These are phyloP conservation scores for Microcebus jonahi DNA, from an alignment of 2,113 vertebrate species.

Conservation along the genomic window DNA sequence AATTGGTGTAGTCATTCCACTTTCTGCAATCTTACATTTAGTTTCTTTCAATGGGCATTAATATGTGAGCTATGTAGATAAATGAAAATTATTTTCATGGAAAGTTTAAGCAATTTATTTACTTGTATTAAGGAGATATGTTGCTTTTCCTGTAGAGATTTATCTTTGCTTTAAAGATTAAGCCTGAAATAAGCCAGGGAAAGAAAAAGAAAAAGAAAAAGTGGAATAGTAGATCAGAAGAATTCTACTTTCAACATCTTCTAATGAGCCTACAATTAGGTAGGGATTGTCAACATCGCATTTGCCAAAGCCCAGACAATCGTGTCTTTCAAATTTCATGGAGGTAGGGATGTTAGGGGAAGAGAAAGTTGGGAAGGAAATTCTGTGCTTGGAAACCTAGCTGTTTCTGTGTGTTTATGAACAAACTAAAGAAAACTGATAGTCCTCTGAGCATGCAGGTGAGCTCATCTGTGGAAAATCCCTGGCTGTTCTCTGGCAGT, in stretches of 20 bases:
- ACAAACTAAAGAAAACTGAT: conserved; percentile 17
- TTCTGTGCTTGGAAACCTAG: background rate
- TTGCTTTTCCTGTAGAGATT: conserved; percentile 70
- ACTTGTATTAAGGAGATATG: conserved; percentile 68
- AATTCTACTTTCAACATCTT: conserved; percentile 80
- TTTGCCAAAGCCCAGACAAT: conserved; percentile 75
- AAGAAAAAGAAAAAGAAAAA: conserved; percentile 62
- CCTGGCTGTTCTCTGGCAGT: background rate
- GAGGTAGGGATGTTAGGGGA: background rate
- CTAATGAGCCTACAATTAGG: conserved; percentile 83
- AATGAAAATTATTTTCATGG: conserved; percentile 79
- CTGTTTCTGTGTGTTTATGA: conserved; percentile 11
- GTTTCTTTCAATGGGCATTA: conserved; percentile 73
- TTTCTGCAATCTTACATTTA: conserved; percentile 71
- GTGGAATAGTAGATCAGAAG: conserved; percentile 78
- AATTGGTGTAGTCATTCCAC: conserved; percentile 76
- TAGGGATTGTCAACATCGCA: conserved; percentile 80
- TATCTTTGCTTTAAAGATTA: conserved; percentile 76
- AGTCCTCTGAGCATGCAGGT: background rate
- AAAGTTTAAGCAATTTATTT: conserved; percentile 78
- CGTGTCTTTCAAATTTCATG: conserved; percentile 66
- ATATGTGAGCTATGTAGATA: conserved; percentile 79
- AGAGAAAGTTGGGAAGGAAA: conserved; percentile 3
- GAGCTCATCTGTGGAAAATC: background rate
- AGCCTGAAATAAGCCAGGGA: conserved; percentile 79